These are phyloP conservation scores for Chymomyza caudatula DNA, from an alignment of 2,888 invertebrate genomes.

Conservation along the genomic window DNA sequence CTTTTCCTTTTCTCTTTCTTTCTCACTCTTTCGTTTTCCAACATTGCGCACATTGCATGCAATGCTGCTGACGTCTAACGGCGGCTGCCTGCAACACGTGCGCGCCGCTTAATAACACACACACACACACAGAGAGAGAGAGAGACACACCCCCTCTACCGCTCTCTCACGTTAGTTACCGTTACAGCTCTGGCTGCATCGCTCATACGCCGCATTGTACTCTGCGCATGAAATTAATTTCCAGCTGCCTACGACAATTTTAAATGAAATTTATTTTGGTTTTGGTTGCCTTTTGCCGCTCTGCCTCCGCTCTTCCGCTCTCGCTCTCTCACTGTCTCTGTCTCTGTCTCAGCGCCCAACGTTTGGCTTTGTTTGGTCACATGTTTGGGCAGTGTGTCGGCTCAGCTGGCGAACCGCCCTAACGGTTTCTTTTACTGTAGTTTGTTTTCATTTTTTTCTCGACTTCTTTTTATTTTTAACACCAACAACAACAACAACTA, in stretches of 20 bases:
- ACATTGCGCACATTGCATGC: not conserved
- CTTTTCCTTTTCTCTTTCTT: not conserved
- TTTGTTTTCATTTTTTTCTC: conserved; percentile 3
- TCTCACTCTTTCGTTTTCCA: too few relatives aligned
- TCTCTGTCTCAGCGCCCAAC: too few relatives aligned
- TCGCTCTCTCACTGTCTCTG: not conserved
- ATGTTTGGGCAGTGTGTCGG: conserved; percentile 60
- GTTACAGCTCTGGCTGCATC: not conserved
- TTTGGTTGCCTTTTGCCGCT: conserved; percentile 13
- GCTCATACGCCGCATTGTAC: conserved; percentile 21
- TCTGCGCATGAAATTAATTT: conserved; percentile 45
- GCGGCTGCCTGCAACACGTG: conserved; percentile 55
- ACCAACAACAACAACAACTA: not conserved
- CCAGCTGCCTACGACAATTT: conserved; percentile 52
- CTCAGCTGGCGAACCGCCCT: conserved; percentile 11
- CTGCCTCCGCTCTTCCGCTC: not conserved
- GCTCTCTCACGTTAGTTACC: not conserved
- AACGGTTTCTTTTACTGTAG: conserved; percentile 23
- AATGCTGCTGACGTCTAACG: not conserved
- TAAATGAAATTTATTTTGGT: conserved; percentile 33
- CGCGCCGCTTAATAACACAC: conserved; percentile 1
- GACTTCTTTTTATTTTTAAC: not conserved
- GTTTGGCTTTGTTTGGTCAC: conserved; percentile 40
- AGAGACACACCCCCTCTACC: not conserved
- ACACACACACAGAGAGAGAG: not conserved